A percentile compares a stretch with the other conserved stretches of the same genome.
Conservation (phyloP, 2,797 vertebrate species). For the Typhlichthys subterraneus region DNA sequence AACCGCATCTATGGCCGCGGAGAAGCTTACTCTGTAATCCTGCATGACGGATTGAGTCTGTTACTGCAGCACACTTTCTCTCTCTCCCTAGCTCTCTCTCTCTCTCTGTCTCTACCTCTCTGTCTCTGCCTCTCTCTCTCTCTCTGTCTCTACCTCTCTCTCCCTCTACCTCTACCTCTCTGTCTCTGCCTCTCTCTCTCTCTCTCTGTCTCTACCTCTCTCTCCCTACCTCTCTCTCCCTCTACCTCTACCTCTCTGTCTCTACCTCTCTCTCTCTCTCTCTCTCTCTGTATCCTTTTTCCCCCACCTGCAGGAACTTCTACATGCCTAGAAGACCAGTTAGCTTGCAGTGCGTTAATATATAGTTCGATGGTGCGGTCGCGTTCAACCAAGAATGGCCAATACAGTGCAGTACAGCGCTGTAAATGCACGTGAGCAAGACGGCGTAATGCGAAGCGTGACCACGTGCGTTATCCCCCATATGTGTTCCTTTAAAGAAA, state of each 20-base stretch:
- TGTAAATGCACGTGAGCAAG: background rate
- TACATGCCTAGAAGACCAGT: background rate
- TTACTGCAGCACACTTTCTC: conserved; percentile 61
- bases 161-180: no score
- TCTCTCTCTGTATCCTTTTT: background rate
- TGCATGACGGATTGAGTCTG: conserved; percentile 79
- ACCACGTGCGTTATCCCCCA: background rate
- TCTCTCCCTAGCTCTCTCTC: conserved; percentile 14
- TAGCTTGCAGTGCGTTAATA: no score
- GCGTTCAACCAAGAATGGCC: no score
- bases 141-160: no score
- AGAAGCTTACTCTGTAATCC: conserved; percentile 80
- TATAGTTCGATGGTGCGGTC: no score
- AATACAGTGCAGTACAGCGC: no score
- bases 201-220: conserved; percentile 8
- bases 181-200: background rate
- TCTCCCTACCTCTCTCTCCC: no score
- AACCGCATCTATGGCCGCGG: conserved; percentile 74
- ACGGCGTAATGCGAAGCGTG: background rate
- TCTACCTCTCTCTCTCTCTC: background rate
- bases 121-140: no score
- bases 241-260: background rate
- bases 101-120: no score
- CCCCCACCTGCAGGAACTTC: background rate
- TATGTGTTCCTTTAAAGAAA: background rate